These are phyloP conservation scores for Gymnoscelis rufifasciata DNA, from an alignment of 2,888 invertebrate species.

Conservation along the genomic window DNA sequence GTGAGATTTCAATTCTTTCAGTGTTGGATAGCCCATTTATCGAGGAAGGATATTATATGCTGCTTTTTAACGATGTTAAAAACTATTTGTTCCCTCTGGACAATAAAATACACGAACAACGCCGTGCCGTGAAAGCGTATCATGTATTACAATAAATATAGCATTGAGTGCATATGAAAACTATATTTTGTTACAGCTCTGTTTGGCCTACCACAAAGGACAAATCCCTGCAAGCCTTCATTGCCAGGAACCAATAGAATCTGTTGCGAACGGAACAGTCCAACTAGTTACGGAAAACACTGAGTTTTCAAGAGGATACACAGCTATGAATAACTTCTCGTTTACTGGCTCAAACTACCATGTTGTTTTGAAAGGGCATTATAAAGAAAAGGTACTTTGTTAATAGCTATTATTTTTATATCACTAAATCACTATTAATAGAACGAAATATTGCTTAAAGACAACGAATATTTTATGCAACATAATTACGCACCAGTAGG, in stretches of 20 bases:
- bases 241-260: constrained; percentile 34
- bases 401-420: neutral
- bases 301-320: constrained; percentile 35
- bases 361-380: constrained; percentile 48
- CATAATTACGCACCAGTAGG: too few species aligned
- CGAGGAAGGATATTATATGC: too few species aligned
- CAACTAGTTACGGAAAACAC: constrained; percentile 35
- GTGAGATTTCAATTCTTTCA: too few species aligned
- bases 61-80: too few species aligned
- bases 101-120: too few species aligned
- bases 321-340: constrained; percentile 49
- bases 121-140: too few species aligned
- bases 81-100: too few species aligned
- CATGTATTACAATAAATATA: too few species aligned
- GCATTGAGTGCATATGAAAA: neutral
- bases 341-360: constrained; percentile 47
- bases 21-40: too few species aligned
- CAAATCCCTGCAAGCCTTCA: constrained; percentile 43
- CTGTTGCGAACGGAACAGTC: constrained; percentile 33
- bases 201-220: constrained; percentile 43
- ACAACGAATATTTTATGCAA: too few species aligned
- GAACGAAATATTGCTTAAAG: neutral
- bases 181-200: constrained; percentile 31
- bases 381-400: constrained; percentile 52
- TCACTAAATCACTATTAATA: neutral